Evolutionary conservation across 2,888 invertebrate genomes (phyloP), one percentile per base, ranked within the genome.

Genomic region (Tupiocoris notatus): DNA sequence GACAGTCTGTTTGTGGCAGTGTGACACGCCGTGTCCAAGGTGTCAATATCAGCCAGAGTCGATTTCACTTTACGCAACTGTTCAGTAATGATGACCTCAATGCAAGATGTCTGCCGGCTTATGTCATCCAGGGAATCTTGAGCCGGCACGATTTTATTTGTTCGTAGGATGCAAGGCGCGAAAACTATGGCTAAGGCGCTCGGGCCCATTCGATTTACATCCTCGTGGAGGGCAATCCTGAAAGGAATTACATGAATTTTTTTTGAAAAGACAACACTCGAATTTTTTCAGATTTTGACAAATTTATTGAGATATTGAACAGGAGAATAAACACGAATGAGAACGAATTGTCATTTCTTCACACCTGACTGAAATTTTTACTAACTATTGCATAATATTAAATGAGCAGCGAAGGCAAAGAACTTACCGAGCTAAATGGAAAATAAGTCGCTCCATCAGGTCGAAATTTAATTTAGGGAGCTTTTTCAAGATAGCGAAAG

Each of bases 111-210:
- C 84, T 95, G 95, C 68, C 92, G 89, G 81, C 92, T 90, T 82
- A 96, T 95, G 85, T 96, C 95, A 82, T 91, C 91, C 80, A 97
- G 87, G 82, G 95, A 93, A 84, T 94, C 95, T 85, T 96, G 96
- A 70, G 96, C 96, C 63, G 94, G 94, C 80, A 95, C 89, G 79
- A 90, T 86, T 84, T 94, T 91, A 85, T 93, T 93, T 79, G 95
- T 94, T 81, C 96, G 88, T 80, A 97, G 86, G 78, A 97, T 92
- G 85, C 96, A 96, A 65, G 97, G 96, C 61, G 96, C 96, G 86
- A 96, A 97, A 79, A 97, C 95, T 81, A 96, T 95, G 70, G 96
- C 95, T 80, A 97, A 85, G 71, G 94, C 93, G 82, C 93, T 92
- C 0, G 95, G 89, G 75, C 93, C 93, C 97, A 97, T 97, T 80